phyloP scores from a whole-genome alignment of 2,113 vertebrate genomes.

The Raja brachyura region DNA sequence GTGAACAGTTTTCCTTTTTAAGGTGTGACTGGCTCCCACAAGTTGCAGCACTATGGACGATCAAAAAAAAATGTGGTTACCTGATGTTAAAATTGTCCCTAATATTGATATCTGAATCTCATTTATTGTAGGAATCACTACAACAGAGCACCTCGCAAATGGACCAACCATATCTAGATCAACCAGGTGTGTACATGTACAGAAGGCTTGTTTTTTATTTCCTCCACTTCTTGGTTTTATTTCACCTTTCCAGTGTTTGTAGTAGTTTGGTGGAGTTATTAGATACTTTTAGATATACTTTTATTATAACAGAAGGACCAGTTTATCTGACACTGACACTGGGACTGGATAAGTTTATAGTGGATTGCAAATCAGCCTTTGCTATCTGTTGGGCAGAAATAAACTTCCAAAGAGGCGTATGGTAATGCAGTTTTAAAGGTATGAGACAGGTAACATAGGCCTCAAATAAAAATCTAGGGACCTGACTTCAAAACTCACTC shows the following conservation, averaged over 20 bases:
- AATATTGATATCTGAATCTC: neutral
- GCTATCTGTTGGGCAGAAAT: neutral
- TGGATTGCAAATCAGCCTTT: neutral
- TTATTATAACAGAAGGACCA: neutral
- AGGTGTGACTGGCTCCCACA: neutral
- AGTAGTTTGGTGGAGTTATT: neutral
- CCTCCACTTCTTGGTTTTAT: neutral
- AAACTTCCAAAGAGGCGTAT: neutral
- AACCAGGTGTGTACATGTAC: slow-evolving; percentile 48
- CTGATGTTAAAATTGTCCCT: neutral
- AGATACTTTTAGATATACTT: neutral
- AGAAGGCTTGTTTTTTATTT: neutral
- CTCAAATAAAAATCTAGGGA: no score
- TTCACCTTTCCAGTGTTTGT: neutral
- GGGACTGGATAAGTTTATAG: neutral
- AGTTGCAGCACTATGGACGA: neutral
- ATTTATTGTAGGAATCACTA: slow-evolving; percentile 51
- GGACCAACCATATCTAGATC: slow-evolving; percentile 49
- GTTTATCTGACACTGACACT: neutral
- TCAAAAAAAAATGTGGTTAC: neutral
- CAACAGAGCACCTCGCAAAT: slow-evolving; percentile 44
- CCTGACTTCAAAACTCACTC: no score
- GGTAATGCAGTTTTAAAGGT: no score
- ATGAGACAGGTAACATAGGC: no score
- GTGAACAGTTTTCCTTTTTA: neutral